Base-by-base conservation (phyloP, 2,113 vertebrate genomes). In the Scartelaos histophorus region DNA sequence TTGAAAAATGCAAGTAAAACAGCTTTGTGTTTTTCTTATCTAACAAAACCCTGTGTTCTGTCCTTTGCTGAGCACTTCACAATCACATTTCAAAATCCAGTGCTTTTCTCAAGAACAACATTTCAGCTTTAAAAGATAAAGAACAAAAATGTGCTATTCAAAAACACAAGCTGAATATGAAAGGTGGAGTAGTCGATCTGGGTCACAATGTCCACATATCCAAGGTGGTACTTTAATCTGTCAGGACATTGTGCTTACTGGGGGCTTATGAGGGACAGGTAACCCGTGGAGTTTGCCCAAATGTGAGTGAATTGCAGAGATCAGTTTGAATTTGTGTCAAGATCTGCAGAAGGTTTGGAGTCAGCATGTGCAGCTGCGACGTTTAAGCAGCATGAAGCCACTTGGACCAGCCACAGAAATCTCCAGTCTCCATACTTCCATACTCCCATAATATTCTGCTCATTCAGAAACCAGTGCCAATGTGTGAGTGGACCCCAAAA, bases 291-390 rank as follows among this genome's bases (percentile, higher is more conserved):
- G 13, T 47, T 77, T 67, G 34, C 35, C 69, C 54, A 61, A 73
- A 79, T 77, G 81, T 79, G 58, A 75, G 66, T 75, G 67, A 73
- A 89, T 81, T 34, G 56, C 65, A 71, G 61, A 68, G 71, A 75
- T 91, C 82, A 51, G 70, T 85, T 88, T 81, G 69, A 82, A 91
- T 91, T 90, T 88, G 69, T 78, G 82, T 92, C 90, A 87, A 71
- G 79, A 76, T 88, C 80, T 85, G 66, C 17, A 13, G 57, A 62
- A 62, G 60, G 69, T 79, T 68, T 29, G 66, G 38, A 66, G 90
- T 87, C 73, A 82, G 84, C 82, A 78, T 73, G 86, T 74, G 67
- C 61, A 81, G 79, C 85, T 91, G 88, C 84, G 84, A 82, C 70
- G 56, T 69, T 66, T 78, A 78, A 90, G 89, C 88, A 87, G 83